Evolutionary conservation across 1,140 invertebrate genomes (phyloP), one percentile per base, ranked within the genome.

Genomic region (Drosophila takahashii): DNA sequence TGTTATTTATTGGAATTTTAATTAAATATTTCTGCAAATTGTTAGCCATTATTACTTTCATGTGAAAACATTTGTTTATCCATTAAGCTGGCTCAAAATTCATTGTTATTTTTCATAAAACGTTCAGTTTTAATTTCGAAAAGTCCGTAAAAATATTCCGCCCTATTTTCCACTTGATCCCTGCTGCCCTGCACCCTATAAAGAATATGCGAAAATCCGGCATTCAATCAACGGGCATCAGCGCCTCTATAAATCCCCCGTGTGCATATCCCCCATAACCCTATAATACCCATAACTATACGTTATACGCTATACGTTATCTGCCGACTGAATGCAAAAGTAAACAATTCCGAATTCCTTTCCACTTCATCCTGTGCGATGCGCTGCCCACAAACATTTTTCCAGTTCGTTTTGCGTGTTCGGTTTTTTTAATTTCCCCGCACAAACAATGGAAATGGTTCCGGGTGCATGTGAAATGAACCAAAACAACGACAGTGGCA

Each of bases 391-490:
- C 44, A 65, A 37, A 54, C 67, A 65, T 52, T 54, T 51, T 81
- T 74, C 41, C 58, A 59, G 50, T 45, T 45, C 13, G 77, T 51
- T 77, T 70, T 70, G 51, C 77, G 44, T 45, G 27, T 29, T 61
- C 29, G 39, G 44, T 50, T 48, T 65, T 78, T 86, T 87, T 87
- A 87, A 87, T 86, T 86, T 87, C 64, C 32, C 50, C 79, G 75
- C 61, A 57, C 75, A 87, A 87, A 87, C 84, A 87, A 67, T 83
- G 76, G 58, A 54, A 79, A 71, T 53, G 60, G 50, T 79, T 72
- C 79, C 71, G 83, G 75, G 81, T 87, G 83, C 83, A 87, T 89
- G 83, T 87, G 84, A 89, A 89, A 87, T 83, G 79, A 83, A 73
- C 61, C 62, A 87, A 73, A 76, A 62, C 37, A 58, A 67, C 52